Evolutionary conservation across 2,113 vertebrate genomes (phyloP).

Genomic region (Petrocephalus zakoni): DNA sequence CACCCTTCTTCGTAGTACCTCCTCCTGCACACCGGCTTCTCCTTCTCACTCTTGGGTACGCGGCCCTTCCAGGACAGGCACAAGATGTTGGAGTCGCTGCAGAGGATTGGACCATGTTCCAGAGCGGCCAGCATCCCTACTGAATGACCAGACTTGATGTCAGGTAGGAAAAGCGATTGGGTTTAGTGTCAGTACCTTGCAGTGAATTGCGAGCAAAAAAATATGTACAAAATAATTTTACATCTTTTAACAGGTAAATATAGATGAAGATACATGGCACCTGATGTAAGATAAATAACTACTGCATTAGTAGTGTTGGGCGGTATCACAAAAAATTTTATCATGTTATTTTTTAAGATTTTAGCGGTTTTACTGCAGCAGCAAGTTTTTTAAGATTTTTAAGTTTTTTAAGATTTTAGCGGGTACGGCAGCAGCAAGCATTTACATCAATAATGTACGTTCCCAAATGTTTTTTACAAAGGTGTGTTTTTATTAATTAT

Average conservation of each 20-base stretch:
- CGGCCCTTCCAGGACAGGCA: constrained; percentile 98
- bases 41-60: constrained; percentile 97
- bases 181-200: constrained; percentile 21
- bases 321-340: background rate
- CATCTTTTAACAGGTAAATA: background rate
- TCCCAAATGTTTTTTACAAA: background rate
- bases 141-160: constrained; percentile 59
- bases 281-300: background rate
- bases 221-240: background rate
- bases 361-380: background rate
- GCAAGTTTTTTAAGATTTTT: background rate
- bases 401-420: background rate
- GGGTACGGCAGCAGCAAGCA: background rate
- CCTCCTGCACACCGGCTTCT: constrained; percentile 90
- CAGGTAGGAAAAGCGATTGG: constrained; percentile 14
- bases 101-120: constrained; percentile 97
- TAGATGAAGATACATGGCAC: background rate
- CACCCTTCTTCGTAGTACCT: constrained; percentile 97
- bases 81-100: constrained; percentile 98
- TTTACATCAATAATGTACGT: background rate
- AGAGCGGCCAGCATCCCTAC: constrained; percentile 96
- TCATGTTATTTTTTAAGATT: background rate
- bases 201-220: background rate
- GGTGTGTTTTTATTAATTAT: background rate
- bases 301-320: background rate